Evolutionary conservation across 2,797 vertebrate genomes (phyloP).

Genomic region (Tapera naevia): DNA sequence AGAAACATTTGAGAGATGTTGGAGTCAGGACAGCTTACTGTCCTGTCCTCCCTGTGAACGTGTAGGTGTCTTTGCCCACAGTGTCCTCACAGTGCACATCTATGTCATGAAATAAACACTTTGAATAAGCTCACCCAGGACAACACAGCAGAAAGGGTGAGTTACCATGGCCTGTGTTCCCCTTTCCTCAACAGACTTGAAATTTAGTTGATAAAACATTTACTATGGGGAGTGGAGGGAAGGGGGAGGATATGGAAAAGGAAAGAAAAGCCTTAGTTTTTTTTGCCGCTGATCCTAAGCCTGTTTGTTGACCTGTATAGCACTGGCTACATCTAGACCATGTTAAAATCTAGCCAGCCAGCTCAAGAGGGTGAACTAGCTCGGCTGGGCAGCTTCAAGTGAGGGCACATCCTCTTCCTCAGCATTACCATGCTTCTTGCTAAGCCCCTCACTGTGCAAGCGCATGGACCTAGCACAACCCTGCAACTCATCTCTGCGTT

Average conservation of each 20-base stretch:
- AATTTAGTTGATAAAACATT: neutral
- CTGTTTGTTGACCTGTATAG: neutral
- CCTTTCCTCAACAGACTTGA: neutral
- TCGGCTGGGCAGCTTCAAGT: neutral
- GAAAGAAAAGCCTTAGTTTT: neutral
- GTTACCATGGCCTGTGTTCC: neutral
- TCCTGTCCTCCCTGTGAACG: neutral
- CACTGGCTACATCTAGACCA: rapidly evolving
- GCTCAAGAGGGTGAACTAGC: neutral
- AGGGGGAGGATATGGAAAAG: neutral
- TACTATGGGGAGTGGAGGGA: neutral
- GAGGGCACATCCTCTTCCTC: neutral
- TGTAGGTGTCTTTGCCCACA: neutral
- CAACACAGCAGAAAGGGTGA: neutral
- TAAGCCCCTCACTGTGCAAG: neutral
- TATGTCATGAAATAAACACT: neutral
- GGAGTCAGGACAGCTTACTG: rapidly evolving
- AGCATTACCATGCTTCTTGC: neutral
- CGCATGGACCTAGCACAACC: neutral
- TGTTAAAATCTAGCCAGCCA: neutral
- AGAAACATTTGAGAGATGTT: neutral
- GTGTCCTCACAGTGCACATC: too few relatives aligned
- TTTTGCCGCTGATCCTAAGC: neutral
- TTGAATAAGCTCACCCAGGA: neutral
- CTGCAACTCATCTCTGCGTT: neutral